phyloP scores from a whole-genome alignment of 2,888 invertebrate species.

The Orchesellides sinensis region DNA sequence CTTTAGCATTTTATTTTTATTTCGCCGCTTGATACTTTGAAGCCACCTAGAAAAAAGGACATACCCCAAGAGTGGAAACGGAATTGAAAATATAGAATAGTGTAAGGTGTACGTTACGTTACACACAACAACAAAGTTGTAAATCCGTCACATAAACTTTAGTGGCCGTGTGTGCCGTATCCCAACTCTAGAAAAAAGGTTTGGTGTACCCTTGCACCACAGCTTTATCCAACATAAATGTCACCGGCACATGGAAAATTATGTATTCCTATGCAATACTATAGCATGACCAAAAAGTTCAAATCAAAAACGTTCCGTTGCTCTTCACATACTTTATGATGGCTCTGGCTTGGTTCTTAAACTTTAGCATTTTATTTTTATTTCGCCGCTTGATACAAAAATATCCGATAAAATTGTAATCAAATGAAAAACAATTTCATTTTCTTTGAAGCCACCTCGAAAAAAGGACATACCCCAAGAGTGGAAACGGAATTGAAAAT shows the following conservation, averaged over 20 bases:
- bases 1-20: no score
- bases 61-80: constrained; percentile 6
- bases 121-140: constrained; percentile 41
- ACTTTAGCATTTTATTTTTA: no score
- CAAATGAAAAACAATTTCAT: no score
- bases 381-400: no score
- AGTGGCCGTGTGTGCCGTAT: constrained; percentile 5
- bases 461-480: not conserved
- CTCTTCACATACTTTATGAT: not conserved
- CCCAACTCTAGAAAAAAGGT: constrained; percentile 17
- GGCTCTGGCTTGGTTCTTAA: not conserved
- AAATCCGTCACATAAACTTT: constrained; percentile 64
- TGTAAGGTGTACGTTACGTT: constrained; percentile 26
- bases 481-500: constrained; percentile 30
- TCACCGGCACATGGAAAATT: constrained; percentile 57
- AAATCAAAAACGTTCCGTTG: constrained; percentile 16
- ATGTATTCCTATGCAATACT: constrained; percentile 23
- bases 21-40: no score
- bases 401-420: no score
- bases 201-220: constrained; percentile 33
- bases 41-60: not conserved
- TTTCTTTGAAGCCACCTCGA: not conserved
- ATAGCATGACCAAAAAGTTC: not conserved
- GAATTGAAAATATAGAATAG: constrained; percentile 23
- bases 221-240: constrained; percentile 61